Conservation (phyloP, 2,113 vertebrate species). For the Anolis sagrei region DNA sequence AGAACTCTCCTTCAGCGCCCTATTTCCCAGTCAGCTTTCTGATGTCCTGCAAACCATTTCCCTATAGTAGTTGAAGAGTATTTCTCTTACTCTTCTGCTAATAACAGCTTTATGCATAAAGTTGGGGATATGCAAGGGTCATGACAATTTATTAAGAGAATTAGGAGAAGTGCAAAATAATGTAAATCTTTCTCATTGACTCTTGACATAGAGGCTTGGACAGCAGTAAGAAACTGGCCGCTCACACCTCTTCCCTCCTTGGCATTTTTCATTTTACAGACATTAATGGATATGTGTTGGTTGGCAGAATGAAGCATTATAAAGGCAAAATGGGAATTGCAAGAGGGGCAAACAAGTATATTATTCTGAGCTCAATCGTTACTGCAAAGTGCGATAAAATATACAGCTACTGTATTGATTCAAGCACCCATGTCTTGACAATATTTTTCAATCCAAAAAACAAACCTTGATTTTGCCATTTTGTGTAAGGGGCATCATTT, state of each 20-base stretch:
- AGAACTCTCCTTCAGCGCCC: not conserved
- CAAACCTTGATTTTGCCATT: too few species aligned
- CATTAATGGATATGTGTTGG: not conserved
- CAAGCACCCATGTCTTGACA: too few species aligned
- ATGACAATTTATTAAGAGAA: too few species aligned
- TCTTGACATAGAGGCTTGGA: too few species aligned
- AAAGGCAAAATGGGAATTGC: not conserved
- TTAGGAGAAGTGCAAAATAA: not conserved
- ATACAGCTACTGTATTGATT: too few species aligned
- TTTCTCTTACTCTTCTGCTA: not conserved
- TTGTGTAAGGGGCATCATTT: too few species aligned
- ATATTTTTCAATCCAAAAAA: too few species aligned
- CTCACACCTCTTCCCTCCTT: conserved; percentile 28
- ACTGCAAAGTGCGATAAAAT: not conserved
- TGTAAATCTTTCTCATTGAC: not conserved
- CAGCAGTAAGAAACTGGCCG: conserved; percentile 45
- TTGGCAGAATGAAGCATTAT: not conserved
- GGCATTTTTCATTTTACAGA: not conserved
- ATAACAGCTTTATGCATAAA: too few species aligned
- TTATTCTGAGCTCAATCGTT: not conserved
- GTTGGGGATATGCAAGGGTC: not conserved
- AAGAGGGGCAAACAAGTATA: too few species aligned
- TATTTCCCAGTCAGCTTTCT: not conserved
- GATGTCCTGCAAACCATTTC: not conserved
- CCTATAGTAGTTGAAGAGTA: not conserved